Conservation (phyloP, 2,797 vertebrate genomes). For the Phalanger gymnotis region DNA sequence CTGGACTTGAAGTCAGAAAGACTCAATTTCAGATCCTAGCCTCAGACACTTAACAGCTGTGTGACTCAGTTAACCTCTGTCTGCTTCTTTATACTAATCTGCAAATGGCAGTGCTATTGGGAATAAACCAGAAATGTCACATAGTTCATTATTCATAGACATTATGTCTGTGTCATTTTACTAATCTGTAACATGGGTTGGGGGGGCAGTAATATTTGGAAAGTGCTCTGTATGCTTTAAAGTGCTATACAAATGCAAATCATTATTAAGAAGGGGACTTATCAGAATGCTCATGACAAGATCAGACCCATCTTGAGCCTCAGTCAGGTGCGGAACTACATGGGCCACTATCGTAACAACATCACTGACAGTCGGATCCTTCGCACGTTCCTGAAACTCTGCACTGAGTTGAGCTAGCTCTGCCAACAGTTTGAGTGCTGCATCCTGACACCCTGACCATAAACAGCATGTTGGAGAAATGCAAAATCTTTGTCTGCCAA, state of each 20-base stretch:
- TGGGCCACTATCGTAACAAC: constrained; percentile 86
- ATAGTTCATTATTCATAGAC: background rate
- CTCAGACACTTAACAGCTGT: background rate
- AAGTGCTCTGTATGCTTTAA: background rate
- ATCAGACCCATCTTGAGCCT: too few relatives aligned
- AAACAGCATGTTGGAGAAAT: constrained; percentile 79
- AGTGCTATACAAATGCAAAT: background rate
- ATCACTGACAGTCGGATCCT: constrained; percentile 85
- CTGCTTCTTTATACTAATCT: background rate
- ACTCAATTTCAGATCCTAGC: background rate
- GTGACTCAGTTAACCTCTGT: background rate
- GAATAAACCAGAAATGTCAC: background rate
- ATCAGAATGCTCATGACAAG: background rate
- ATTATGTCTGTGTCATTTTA: background rate
- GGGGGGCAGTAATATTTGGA: background rate
- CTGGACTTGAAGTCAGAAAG: background rate
- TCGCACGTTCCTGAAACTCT: constrained; percentile 86
- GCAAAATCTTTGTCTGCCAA: constrained; percentile 84
- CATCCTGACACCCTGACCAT: constrained; percentile 68
- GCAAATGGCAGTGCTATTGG: background rate
- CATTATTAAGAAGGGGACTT: background rate
- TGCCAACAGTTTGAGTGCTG: constrained; percentile 80
- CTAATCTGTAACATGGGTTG: background rate
- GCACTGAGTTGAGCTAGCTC: constrained; percentile 79
- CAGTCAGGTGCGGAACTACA: constrained; percentile 86